phyloP scores from a whole-genome alignment of 2,888 invertebrate species.

The Eupeodes latifasciatus region DNA sequence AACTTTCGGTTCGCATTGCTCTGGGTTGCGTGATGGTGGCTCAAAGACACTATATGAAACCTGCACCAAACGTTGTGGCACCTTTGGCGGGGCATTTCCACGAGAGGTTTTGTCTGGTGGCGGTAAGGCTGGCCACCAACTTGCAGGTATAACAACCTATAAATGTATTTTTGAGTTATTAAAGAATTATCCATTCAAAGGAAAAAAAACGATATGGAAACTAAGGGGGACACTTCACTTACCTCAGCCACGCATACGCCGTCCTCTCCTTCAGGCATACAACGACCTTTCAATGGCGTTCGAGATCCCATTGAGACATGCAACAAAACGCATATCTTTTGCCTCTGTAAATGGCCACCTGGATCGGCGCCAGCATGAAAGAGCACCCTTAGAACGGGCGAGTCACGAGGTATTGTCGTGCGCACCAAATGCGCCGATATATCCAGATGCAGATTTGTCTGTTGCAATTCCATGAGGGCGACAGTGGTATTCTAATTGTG shows the following conservation, averaged over 20 bases:
- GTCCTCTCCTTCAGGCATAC: constrained; percentile 96
- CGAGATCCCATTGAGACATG: constrained; percentile 88
- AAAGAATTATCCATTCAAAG: constrained; percentile 27
- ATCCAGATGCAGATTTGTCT: constrained; percentile 91
- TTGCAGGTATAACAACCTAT: constrained; percentile 91
- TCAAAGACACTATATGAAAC: constrained; percentile 95
- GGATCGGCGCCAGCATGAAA: constrained; percentile 96
- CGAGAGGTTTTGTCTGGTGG: constrained; percentile 87
- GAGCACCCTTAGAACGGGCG: constrained; percentile 95
- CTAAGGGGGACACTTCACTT: constrained; percentile 18
- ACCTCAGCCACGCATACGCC: constrained; percentile 95
- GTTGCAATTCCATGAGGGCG: constrained; percentile 87
- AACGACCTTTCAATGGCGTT: constrained; percentile 92
- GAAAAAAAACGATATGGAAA: background rate
- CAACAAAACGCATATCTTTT: constrained; percentile 92
- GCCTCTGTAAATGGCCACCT: constrained; percentile 91
- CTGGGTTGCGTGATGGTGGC: constrained; percentile 89
- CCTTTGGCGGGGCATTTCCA: constrained; percentile 85
- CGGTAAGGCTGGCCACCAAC: constrained; percentile 94
- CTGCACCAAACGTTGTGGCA: constrained; percentile 90
- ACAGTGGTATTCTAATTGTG: constrained; percentile 85
- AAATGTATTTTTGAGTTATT: constrained; percentile 24
- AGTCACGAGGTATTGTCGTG: constrained; percentile 92
- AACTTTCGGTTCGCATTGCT: constrained; percentile 90
- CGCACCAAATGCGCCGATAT: constrained; percentile 98